These are phyloP conservation scores for Xiphorhynchus erythropygius DNA, from an alignment of 2,797 vertebrate genomes.

Conservation along the genomic window DNA sequence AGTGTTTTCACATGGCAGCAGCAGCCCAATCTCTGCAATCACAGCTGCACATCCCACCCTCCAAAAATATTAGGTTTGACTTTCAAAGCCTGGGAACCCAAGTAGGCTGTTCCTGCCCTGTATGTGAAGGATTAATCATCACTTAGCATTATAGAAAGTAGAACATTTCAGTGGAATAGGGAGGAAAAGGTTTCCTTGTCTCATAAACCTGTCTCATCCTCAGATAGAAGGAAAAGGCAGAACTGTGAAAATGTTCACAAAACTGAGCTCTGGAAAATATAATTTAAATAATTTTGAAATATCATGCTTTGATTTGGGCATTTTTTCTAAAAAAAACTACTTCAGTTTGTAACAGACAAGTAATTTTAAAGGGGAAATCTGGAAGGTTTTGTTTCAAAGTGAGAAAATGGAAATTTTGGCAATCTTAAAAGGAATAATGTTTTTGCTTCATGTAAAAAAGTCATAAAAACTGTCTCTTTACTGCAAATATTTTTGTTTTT, in stretches of 20 bases:
- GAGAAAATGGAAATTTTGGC: constrained; percentile 59
- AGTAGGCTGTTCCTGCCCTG: not conserved
- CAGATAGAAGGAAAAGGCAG: not conserved
- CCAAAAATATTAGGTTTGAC: not conserved
- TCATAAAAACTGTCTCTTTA: constrained; percentile 30
- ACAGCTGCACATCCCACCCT: not conserved
- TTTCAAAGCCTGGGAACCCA: not conserved
- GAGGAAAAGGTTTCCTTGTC: not conserved
- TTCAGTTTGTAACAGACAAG: constrained; percentile 41
- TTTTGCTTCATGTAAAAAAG: constrained; percentile 27
- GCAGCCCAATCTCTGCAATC: not conserved
- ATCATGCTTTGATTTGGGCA: constrained; percentile 12
- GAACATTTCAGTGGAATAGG: not conserved
- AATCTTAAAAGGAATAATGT: constrained; percentile 41
- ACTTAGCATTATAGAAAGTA: not conserved
- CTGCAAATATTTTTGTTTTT: constrained; percentile 58
- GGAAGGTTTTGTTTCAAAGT: constrained; percentile 54
- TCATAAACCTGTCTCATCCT: not conserved
- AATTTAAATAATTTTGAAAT: constrained; percentile 48
- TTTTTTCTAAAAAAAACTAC: constrained; percentile 8
- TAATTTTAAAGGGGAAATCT: constrained; percentile 32
- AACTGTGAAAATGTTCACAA: not conserved
- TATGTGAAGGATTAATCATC: not conserved
- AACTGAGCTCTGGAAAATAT: not conserved
- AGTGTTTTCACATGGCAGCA: not conserved